Evolutionary conservation across 2,797 vertebrate species (phyloP).

Genomic region (Petrocephalus sullivani): DNA sequence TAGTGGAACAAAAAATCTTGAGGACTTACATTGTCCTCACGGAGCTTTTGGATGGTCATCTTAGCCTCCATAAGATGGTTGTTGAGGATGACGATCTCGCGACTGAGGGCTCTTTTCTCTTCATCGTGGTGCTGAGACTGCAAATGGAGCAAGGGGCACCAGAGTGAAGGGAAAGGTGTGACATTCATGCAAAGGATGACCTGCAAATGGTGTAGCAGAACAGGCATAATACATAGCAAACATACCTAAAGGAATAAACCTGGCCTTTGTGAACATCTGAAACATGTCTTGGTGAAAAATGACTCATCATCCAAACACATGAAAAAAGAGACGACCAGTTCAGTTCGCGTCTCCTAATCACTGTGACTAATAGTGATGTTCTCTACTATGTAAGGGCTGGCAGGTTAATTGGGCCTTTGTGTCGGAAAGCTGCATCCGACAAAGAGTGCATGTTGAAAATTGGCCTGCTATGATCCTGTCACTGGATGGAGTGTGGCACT

Average conservation of each 20-base stretch:
- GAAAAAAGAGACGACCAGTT: neutral
- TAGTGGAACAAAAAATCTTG: neutral
- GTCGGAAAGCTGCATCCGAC: slow-evolving; percentile 43
- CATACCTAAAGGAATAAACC: neutral
- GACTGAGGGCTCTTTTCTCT: slow-evolving; percentile 88
- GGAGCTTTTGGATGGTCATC: slow-evolving; percentile 93
- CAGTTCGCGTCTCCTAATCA: neutral
- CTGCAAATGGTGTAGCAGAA: neutral
- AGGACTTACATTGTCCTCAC: slow-evolving; percentile 86
- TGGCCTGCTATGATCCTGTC: no score
- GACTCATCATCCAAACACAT: neutral
- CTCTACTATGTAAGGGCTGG: neutral
- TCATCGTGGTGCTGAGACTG: slow-evolving; percentile 95
- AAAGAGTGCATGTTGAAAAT: slow-evolving; percentile 49
- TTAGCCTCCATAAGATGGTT: slow-evolving; percentile 97
- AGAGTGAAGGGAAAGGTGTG: neutral
- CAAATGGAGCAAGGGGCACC: neutral
- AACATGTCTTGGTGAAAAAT: neutral
- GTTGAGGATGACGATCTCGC: slow-evolving; percentile 96
- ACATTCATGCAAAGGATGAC: neutral
- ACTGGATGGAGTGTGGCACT: slow-evolving; percentile 29
- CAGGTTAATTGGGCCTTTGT: slow-evolving; percentile 54
- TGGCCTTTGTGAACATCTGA: neutral
- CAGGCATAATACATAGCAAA: neutral
- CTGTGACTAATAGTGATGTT: neutral